Evolutionary conservation across 2,888 invertebrate species (phyloP), one percentile per base, ranked within the genome.

Genomic region (Acronicta aceris): DNA sequence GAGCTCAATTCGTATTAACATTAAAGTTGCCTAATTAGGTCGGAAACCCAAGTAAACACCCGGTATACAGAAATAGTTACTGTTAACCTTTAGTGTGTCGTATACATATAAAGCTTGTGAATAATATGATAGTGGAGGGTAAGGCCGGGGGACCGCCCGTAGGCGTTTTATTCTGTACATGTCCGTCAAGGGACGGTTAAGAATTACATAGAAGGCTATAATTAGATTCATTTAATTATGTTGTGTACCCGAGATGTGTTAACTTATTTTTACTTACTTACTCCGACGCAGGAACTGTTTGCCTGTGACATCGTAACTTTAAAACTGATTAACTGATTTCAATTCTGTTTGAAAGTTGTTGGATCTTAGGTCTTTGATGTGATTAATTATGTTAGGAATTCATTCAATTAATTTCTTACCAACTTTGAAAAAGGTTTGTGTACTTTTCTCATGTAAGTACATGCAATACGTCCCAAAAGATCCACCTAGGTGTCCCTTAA

Each of bases 31-130:
- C 12, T 69, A 58, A 63, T 70, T 69, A 74, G 47, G 38, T 48
- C 45, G 46, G 27, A 21, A 46, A 25, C 43, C 59, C 25, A 30
- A 41, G 27, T 36, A 73, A 62, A 73, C 70, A 74, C 10, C 30
- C 33, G 16, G 52, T 56, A 60, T 67, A 69, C 49, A 58, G 50
- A 65, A 74, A 74, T 47, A 73, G 56, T 68, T 38, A 17, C 49
- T 10, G 17, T 12, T 45, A 48, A 63, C 54, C 53, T 70, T 69
- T 54, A 51, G 33, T 51, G 17, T 41, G 40, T 52, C 43, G 53
- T 25, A 69, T 70, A 51, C 50, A 42, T 51, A 51, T 57, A 62
- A 68, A 56, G 40, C 47, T 54, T 54, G 50, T 61, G 50, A 74
- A 70, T n/a, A n/a, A n/a, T 70, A 70, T 54, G 43, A 47, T 40